Evolutionary conservation across 2,113 vertebrate species (phyloP).

Genomic region (Sinocyclocheilus anshuiensis): DNA sequence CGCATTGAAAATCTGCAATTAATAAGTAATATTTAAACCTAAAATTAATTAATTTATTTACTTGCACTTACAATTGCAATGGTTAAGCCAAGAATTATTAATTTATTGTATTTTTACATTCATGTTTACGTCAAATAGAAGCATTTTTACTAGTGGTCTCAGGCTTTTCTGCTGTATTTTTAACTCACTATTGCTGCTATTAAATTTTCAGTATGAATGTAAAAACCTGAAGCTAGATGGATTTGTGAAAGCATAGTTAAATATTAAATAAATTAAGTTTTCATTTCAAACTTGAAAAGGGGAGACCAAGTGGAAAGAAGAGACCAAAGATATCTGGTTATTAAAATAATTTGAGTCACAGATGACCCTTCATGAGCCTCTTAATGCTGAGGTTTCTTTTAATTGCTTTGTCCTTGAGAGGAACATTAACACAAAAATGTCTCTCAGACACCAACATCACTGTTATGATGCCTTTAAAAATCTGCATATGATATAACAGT

Average conservation of each 20-base stretch:
- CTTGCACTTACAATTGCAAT: too few relatives aligned
- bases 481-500: neutral
- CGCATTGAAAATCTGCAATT: neutral
- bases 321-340: neutral
- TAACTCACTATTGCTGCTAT: neutral
- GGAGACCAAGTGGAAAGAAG: neutral
- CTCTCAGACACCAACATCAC: neutral
- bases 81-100: too few relatives aligned
- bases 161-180: neutral
- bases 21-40: too few relatives aligned
- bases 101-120: too few relatives aligned
- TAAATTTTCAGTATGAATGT: neutral
- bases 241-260: neutral
- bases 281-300: conserved; percentile 26
- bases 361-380: neutral
- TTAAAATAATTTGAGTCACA: neutral
- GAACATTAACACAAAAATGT: neutral
- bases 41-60: too few relatives aligned
- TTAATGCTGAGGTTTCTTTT: neutral
- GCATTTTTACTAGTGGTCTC: neutral
- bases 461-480: neutral
- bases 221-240: neutral
- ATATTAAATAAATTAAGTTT: conserved; percentile 14
- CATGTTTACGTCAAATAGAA: neutral
- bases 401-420: conserved; percentile 17